A percentile compares a stretch with the other conserved stretches of the same genome.
Conservation (phyloP, 2,888 invertebrate species). For the Drosophila seclusa region DNA sequence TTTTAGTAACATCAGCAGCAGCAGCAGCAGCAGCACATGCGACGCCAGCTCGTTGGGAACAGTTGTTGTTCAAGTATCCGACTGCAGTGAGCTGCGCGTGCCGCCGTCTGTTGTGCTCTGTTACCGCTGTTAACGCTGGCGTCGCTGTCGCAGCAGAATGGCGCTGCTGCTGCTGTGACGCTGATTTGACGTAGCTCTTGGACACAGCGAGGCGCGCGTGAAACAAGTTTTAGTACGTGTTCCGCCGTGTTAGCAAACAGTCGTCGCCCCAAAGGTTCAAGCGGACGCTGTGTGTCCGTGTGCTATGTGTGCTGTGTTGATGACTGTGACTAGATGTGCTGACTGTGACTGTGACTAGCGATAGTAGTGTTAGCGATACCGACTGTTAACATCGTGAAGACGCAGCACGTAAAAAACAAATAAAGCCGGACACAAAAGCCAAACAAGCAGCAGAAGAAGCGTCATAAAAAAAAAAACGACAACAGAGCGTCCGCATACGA, state of each 20-base stretch:
- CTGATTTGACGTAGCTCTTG: slow-evolving; percentile 45
- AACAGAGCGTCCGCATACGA: background rate
- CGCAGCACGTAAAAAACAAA: slow-evolving; percentile 15
- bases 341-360: slow-evolving; percentile 4
- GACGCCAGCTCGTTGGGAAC: slow-evolving; percentile 52
- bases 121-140: slow-evolving; percentile 36
- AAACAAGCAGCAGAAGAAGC: background rate
- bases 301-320: slow-evolving; percentile 1
- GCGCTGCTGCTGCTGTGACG: slow-evolving; percentile 7
- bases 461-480: background rate
- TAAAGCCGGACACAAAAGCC: slow-evolving; percentile 8
- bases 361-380: slow-evolving; percentile 18
- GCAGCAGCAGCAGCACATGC: slow-evolving; percentile 28
- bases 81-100: slow-evolving; percentile 42
- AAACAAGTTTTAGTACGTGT: slow-evolving; percentile 85
- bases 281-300: slow-evolving; percentile 29
- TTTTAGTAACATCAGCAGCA: slow-evolving; percentile 21
- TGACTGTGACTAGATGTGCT: background rate
- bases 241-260: slow-evolving; percentile 85
- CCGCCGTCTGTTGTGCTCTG: slow-evolving; percentile 26
- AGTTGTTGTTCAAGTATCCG: slow-evolving; percentile 35
- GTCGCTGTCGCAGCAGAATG: slow-evolving; percentile 9
- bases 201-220: slow-evolving; percentile 56
- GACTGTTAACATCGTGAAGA: slow-evolving; percentile 20
- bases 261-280: slow-evolving; percentile 58